Evolutionary conservation across 2,113 vertebrate species (phyloP).

Genomic region (Pogona vitticeps): DNA sequence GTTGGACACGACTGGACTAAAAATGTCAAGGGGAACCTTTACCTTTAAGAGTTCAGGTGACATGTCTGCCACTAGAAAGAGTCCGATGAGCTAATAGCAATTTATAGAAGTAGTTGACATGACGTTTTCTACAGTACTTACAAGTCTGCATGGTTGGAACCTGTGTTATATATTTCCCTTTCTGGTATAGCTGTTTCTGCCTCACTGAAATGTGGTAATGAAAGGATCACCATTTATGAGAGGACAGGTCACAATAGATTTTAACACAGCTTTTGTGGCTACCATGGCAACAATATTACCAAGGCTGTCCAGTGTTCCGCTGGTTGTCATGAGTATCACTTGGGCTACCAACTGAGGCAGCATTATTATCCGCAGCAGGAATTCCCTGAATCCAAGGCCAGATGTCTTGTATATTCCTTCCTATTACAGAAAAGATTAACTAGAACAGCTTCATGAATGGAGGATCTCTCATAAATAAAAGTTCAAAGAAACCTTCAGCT

Average conservation of each 20-base stretch:
- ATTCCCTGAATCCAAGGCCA: not conserved
- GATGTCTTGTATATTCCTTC: not conserved
- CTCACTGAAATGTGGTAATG: not conserved
- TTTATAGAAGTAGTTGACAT: not conserved
- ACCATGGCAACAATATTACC: not conserved
- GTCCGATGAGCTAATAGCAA: not conserved
- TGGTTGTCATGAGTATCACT: slow-evolving; percentile 8
- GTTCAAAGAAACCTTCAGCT: not conserved
- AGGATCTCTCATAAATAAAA: not conserved
- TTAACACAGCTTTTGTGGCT: not conserved
- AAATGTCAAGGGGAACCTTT: no score
- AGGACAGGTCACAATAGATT: not conserved
- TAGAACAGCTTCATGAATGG: not conserved
- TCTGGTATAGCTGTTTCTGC: slow-evolving; percentile 5
- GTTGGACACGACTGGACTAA: no score
- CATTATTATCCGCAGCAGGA: not conserved
- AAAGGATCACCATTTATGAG: not conserved
- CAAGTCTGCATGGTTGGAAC: not conserved
- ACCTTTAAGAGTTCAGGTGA: not conserved
- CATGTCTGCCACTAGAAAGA: not conserved
- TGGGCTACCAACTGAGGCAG: not conserved
- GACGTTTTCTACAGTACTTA: slow-evolving; percentile 9
- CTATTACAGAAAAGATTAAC: not conserved
- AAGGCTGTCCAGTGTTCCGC: not conserved
- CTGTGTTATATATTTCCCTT: not conserved